Evolutionary conservation across 2,113 vertebrate genomes (phyloP), one percentile per base, ranked within the genome.

Genomic region (Heptranchias perlo): DNA sequence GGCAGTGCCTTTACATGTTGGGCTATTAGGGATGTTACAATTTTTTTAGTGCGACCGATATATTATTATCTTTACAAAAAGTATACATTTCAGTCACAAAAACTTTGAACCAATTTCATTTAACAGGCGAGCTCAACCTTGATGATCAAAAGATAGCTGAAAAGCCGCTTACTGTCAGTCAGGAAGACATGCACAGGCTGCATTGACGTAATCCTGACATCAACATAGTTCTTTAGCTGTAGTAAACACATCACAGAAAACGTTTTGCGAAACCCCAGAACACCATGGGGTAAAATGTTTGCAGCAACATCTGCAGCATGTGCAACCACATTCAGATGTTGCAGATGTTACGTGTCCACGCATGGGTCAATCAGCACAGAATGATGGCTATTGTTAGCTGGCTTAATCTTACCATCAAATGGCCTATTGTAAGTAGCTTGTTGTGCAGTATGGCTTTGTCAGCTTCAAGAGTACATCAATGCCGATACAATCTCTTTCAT

Each of bases 191-290:
- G 58, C 61, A 18, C 18, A 62, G 89, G 58, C 39, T 62, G n/a
- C 58, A 44, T 5, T 92, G 89, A 61, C 89, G 54, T 92, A 62
- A 39, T 39, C 89, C 13, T 93, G 6, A 93, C 58, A 62, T 93
- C 58, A 62, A 62, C 58, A 44, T n/a, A 21, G 89, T 62, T 62
- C 35, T 64, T 93, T 21, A 39, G 58, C 54, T 92, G 54, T 62
- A 39, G 58, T 62, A 61, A 61, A 92, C 89, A 92, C 58, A 91
- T 91, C 84, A 91, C 25, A 91, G 87, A 93, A 62, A 62, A 23
- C 1, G 16, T 62, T 93, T 39, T 39, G 14, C 16, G 10, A 93
- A 62, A 62, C 89, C 89, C 35, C 89, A 93, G 89, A 62, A 62
- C 58, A 62, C 23, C 89, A 93, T 8, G 35, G 18, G 18, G 89